A percentile compares a stretch with the other conserved stretches of the same genome.
Evolutionary conservation across 2,797 vertebrate genomes (phyloP).

Genomic region (Muscicapa comitata): DNA sequence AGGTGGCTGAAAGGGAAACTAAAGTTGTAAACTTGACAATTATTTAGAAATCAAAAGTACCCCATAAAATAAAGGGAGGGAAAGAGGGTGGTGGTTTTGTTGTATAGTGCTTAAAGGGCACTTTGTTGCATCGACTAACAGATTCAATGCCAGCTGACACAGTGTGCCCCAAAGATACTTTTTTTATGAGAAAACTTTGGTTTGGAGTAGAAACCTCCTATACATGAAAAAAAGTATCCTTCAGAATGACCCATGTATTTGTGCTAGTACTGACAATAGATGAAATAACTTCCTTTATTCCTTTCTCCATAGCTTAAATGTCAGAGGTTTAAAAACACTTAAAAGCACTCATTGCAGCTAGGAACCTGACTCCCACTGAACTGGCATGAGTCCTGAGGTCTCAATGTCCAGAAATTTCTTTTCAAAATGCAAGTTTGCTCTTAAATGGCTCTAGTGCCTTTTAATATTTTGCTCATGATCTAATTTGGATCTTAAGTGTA

Average conservation of each 20-base stretch:
- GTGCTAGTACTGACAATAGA: not conserved
- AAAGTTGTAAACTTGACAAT: not conserved
- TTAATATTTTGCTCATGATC: slow-evolving; percentile 32
- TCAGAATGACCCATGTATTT: not conserved
- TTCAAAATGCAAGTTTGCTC: not conserved
- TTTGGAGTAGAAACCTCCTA: not conserved
- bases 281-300: not conserved
- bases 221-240: not conserved
- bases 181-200: not conserved
- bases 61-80: not conserved
- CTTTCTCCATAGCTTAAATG: not conserved
- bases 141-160: not conserved
- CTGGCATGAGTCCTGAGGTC: not conserved
- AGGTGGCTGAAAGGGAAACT: not conserved
- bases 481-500: slow-evolving; percentile 31
- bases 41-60: not conserved
- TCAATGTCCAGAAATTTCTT: not conserved
- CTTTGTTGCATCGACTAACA: not conserved
- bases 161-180: not conserved
- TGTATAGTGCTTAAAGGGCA: not conserved
- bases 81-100: not conserved
- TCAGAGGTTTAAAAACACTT: not conserved
- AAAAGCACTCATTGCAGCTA: not conserved
- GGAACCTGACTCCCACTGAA: not conserved
- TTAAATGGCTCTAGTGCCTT: not conserved